Evolutionary conservation across 2,888 invertebrate species (phyloP), one percentile per base, ranked within the genome.

Genomic region (Augiades crinisus): DNA sequence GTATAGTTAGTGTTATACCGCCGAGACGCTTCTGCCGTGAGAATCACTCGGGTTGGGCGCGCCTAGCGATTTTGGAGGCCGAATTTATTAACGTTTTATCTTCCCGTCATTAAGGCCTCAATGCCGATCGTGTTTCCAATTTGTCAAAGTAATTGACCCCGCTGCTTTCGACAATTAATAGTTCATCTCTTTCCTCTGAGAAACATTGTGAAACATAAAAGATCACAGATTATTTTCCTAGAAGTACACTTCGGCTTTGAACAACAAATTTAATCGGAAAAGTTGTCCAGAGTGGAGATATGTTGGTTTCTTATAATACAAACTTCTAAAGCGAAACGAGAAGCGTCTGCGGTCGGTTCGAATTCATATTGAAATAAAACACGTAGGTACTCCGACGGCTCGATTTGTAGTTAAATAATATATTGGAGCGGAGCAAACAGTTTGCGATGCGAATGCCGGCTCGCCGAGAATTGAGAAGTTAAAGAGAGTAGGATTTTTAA

Each of bases 381-480:
- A 36, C 12, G n/a, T n/a, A n/a, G n/a, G n/a, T 34, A 24, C 16
- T 41, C 17, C 34, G 19, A 36, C 19, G 27, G 17, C 43, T 43
- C 36, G 19, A 27, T 50, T 27, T 10, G 27, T 59, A 65, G 63
- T 67, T 77, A 76, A 75, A 72, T 76, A 70, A 74, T 71, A 72
- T 72, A 78, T 71, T 61, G 65, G 55, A 53, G 58, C 57, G 59
- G 54, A 59, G 57, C 57, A 54, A 59, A 75, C 75, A 75, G 72
- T 73, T 72, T 55, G 61, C 66, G 60, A 63, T 64, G 54, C 57
- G 62, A 63, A 65, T 65, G 58, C 64, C 54, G 57, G 60, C 56
- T 63, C 64, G 63, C 61, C 54, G 63, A 58, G 71, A 74, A 75
- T 79, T 68, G 74, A 73, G 73, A 77, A 78, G 76, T 81, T 78